Evolutionary conservation across 2,797 vertebrate species (phyloP).

Genomic region (Darevskia mixta): DNA sequence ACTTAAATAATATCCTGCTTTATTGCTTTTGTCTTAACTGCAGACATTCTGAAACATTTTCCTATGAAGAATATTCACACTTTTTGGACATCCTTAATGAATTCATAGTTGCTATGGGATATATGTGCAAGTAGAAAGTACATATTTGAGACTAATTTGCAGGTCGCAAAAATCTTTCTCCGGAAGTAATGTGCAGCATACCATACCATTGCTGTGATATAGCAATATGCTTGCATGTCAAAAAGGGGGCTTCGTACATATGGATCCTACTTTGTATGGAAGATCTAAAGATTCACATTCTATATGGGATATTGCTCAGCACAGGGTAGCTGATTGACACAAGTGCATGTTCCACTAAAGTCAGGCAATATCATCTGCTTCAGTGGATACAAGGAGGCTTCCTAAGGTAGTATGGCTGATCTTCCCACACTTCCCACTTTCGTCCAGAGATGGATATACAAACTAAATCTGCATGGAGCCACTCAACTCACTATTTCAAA

Average conservation of each 20-base stretch:
- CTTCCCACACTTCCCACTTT: background rate
- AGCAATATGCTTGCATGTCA: background rate
- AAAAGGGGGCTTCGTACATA: slow-evolving; percentile 17
- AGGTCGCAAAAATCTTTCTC: slow-evolving; percentile 46
- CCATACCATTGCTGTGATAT: background rate
- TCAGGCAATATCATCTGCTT: background rate
- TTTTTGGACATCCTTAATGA: slow-evolving; percentile 30
- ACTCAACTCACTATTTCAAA: too few relatives aligned
- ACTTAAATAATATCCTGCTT: slow-evolving; percentile 78
- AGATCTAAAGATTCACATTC: background rate
- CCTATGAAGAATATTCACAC: slow-evolving; percentile 50
- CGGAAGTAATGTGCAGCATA: slow-evolving; percentile 44
- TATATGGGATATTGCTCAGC: background rate
- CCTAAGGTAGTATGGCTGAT: background rate
- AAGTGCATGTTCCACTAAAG: background rate
- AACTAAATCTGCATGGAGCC: too few relatives aligned
- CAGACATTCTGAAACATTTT: slow-evolving; percentile 62
- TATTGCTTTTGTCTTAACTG: slow-evolving; percentile 75
- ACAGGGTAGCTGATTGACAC: background rate
- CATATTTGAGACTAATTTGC: slow-evolving; percentile 72
- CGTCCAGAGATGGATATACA: background rate
- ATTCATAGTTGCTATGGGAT: slow-evolving; percentile 33
- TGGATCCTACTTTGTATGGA: background rate
- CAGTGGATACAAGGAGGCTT: background rate
- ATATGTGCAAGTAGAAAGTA: slow-evolving; percentile 54